Conservation (phyloP, 92 coral and sea anemone species). For the Virgularia gustaviana region DNA sequence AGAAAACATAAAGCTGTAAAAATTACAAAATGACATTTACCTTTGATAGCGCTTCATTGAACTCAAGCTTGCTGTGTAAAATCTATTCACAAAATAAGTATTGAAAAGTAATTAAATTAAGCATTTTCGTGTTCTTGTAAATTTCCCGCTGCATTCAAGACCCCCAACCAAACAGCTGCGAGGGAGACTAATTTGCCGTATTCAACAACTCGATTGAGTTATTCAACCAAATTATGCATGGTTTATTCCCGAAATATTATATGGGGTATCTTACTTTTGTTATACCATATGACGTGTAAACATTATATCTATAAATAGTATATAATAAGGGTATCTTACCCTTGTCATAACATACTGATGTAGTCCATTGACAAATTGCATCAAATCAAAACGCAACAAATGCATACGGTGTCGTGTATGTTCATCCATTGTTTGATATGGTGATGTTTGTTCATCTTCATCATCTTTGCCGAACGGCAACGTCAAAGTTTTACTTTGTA, state of each 20-base stretch:
- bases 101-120: no score
- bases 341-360: constrained; percentile 92
- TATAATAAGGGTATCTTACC: no score
- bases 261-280: neutral
- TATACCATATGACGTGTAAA: no score
- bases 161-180: no score
- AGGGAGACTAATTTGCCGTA: no score
- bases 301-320: no score
- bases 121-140: no score
- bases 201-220: no score
- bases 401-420: constrained; percentile 71
- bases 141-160: no score
- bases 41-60: constrained; percentile 78
- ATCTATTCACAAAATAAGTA: no score
- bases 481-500: no score
- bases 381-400: constrained; percentile 76
- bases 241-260: neutral
- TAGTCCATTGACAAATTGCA: constrained; percentile 90
- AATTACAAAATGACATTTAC: constrained; percentile 35
- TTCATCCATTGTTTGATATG: constrained; percentile 1
- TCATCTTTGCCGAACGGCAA: constrained; percentile 1
- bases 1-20: neutral
- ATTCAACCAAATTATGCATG: no score
- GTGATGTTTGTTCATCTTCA: constrained; percentile 12
- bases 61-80: constrained; percentile 81